Evolutionary conservation across 1,140 invertebrate species (phyloP).

Genomic region (Lepidotrigona ventralis): DNA sequence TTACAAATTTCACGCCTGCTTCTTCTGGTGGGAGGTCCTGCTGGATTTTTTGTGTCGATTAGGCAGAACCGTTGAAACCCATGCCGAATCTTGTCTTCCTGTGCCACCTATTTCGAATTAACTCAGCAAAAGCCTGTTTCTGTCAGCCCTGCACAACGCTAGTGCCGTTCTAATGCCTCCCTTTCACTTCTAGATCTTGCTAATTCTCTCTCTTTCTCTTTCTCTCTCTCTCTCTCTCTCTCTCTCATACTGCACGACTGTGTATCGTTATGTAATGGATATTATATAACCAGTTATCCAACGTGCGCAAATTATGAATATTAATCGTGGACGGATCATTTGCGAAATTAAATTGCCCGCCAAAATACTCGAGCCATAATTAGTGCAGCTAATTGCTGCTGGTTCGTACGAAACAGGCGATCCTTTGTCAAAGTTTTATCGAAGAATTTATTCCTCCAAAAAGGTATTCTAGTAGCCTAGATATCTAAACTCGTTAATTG

Average conservation of each 20-base stretch:
- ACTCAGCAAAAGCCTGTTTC: conserved; percentile 35
- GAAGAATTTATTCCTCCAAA: neutral
- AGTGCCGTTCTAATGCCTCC: conserved; percentile 29
- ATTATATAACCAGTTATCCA: conserved; percentile 46
- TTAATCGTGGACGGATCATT: conserved; percentile 45
- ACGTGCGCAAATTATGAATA: conserved; percentile 37
- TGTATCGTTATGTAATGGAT: conserved; percentile 36
- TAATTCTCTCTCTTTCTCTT: neutral
- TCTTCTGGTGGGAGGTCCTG: neutral
- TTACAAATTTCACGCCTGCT: conserved; percentile 24
- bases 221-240: neutral
- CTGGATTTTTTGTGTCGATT: conserved; percentile 14
- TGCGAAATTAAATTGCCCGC: conserved; percentile 30
- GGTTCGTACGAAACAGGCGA: neutral
- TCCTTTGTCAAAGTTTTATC: no score
- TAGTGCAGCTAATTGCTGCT: conserved; percentile 15
- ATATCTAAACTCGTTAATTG: no score
- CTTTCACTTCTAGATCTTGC: conserved; percentile 36
- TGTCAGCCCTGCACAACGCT: conserved; percentile 10
- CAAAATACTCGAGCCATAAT: conserved; percentile 17
- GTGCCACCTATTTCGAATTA: conserved; percentile 26
- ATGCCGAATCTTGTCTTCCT: conserved; percentile 54
- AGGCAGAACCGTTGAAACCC: conserved; percentile 40
- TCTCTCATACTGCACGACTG: neutral
- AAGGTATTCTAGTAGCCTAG: neutral